Base-by-base conservation (phyloP, 1,140 invertebrate genomes). In the Rhynchophorus ferrugineus region DNA sequence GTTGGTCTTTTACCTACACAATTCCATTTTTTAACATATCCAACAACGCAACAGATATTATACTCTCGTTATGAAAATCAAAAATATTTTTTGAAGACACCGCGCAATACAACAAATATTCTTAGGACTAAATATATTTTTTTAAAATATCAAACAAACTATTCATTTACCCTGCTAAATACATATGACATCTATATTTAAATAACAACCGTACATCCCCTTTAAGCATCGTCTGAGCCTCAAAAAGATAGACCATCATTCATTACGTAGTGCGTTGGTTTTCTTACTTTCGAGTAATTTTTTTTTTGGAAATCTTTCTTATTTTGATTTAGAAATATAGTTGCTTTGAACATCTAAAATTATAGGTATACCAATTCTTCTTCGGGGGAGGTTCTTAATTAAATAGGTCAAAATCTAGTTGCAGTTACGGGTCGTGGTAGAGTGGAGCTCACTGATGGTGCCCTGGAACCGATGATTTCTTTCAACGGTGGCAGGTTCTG, bases 381-480 rank as follows among this genome's bases (percentile, higher is more conserved):
- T 41, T 54, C 44, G 46, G 45, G 49, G 34, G 53, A 44, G 49
- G 36, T 16, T 17, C 51, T 36, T 53, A 58, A 45, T 67, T 68
- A 63, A 63, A 49, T 63, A 59, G 68, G 68, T 70, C 68, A 70
- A 61, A 70, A 70, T 14, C 68, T 58, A 43, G 68, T 70, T 36
- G 68, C 68, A 3, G 67, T 68, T 6, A 68, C 63, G 44, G 63
- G 60, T 46, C 67, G 54, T 7, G 68, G 68, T 49, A 64, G 59
- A 29, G 63, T 67, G 17, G 64, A 61, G 1, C 59, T 64, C 17
- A 67, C 59, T 13, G 58, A 62, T 21, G 65, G 59, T 11, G 61
- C 53, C 44, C 59, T 56, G 3, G 58, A 55, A 49, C 56, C 56
- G 34, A 45, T 62, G 6, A 58, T 61, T 24, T 70, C 68, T 21